Conservation (phyloP, 2,113 vertebrate species). For the Trochalopteron elliotii region DNA sequence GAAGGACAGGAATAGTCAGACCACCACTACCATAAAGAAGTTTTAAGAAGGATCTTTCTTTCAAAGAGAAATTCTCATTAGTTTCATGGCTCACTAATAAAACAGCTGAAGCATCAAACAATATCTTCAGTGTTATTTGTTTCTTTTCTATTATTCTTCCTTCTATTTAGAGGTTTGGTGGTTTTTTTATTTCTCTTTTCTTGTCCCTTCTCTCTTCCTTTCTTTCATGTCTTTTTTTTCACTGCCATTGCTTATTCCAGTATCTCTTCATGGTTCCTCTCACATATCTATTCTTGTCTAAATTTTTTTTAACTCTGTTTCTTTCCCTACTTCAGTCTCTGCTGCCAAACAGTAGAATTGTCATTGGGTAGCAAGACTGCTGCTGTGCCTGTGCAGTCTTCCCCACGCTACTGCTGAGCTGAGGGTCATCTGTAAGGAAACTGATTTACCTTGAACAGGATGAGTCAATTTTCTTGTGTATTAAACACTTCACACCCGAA, state of each 20-base stretch:
- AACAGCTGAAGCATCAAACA: background rate
- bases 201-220: background rate
- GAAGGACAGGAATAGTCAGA: background rate
- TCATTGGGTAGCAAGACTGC: background rate
- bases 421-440: background rate
- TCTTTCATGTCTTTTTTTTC: background rate
- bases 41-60: background rate
- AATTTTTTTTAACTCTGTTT: background rate
- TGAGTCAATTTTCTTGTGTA: background rate
- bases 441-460: background rate
- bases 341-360: background rate
- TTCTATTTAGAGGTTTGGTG: background rate
- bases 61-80: background rate
- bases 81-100: background rate
- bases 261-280: background rate
- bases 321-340: background rate
- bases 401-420: background rate
- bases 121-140: background rate
- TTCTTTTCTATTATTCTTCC: background rate
- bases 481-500: conserved; percentile 16
- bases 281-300: background rate
- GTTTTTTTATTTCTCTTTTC: background rate
- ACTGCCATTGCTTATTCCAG: background rate
- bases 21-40: background rate
- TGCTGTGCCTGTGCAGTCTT: background rate